Evolutionary conservation across 2,888 invertebrate species (phyloP), one percentile per base, ranked within the genome.

Genomic region (Cataglyphis altisquamis): DNA sequence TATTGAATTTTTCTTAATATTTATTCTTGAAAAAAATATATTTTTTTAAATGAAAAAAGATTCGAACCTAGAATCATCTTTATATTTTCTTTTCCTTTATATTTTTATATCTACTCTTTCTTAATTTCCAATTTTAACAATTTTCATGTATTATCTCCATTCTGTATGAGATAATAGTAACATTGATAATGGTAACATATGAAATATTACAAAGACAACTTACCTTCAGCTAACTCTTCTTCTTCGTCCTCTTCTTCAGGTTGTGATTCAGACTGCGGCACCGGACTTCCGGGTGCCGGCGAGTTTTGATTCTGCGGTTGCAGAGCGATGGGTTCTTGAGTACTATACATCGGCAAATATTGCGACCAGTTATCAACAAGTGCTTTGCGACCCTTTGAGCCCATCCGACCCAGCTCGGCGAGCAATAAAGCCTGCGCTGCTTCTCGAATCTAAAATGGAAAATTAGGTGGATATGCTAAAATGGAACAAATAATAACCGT

Each of bases 351-450:
- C 0, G 99, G 99, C 29, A 99, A 95, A 95, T 97, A 99, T 87
- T 98, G 98, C 0, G 99, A 97, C 99, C 99, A 99, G 92, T 97
- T 97, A 95, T 99, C 99, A 0, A 99, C 98, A 29, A 99, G 95
- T 0, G 97, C 96, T 95, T 99, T 98, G 25, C 99, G 97, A 0
- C 99, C 99, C 93, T 98, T 98, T 0, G 98, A 97, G 0, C 98
- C 98, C 93, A 99, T 96, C 80, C 97, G 96, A 85, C 97, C 97
- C 41, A 99, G 95, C 95, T 99, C 99, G 0, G 99, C 99, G 18
- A 99, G 95, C 0, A 99, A 95, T 45, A 99, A 95, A 12, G 99
- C 99, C 93, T 99, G 99, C 0, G 99, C 98, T 0, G 99, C 99
- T 95, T 99, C 99, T 5, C 99, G 96, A 52, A 97, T 96, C 96